phyloP scores from a whole-genome alignment of 1,140 invertebrate genomes.

The Scaptodrosophila lebanonensis region DNA sequence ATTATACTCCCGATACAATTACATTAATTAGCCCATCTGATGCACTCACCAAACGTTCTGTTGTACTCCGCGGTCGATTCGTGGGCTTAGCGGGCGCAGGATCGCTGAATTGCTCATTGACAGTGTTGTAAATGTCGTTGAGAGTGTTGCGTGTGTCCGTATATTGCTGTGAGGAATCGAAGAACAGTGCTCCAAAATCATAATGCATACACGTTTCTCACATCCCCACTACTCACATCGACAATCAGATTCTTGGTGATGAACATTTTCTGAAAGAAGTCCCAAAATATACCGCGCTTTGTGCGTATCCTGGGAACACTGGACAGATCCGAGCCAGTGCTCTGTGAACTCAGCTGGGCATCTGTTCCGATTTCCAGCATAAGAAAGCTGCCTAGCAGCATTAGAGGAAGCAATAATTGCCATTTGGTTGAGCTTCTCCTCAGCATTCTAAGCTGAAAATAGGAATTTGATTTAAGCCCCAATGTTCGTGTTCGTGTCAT shows the following conservation, averaged over 20 bases:
- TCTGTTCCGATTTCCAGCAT: constrained; percentile 15
- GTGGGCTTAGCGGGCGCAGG: constrained; percentile 56
- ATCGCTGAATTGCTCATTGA: constrained; percentile 71
- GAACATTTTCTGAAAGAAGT: constrained; percentile 70
- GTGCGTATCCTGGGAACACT: constrained; percentile 33
- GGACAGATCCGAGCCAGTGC: not conserved
- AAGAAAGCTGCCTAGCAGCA: constrained; percentile 18
- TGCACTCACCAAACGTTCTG: constrained; percentile 43
- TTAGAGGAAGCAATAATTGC: constrained; percentile 1
- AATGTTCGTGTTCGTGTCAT: too few relatives aligned
- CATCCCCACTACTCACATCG: constrained; percentile 62
- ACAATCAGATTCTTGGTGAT: constrained; percentile 67
- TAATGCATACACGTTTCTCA: not conserved
- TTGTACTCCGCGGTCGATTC: constrained; percentile 39
- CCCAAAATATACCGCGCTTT: constrained; percentile 68
- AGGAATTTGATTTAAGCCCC: too few relatives aligned
- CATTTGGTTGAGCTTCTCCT: not conserved
- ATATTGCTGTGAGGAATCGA: constrained; percentile 58
- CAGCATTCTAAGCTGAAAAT: constrained; percentile 6
- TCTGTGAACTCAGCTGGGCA: not conserved
- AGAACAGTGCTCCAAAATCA: not conserved
- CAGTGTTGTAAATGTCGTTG: constrained; percentile 58
- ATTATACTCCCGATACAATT: not conserved
- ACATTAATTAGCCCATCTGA: not conserved
- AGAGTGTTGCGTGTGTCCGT: constrained; percentile 64